A percentile compares a stretch with the other conserved stretches of the same genome.
These are phyloP conservation scores for Sinohyriopsis cumingii DNA, from an alignment of 2,888 invertebrate species.

Conservation along the genomic window DNA sequence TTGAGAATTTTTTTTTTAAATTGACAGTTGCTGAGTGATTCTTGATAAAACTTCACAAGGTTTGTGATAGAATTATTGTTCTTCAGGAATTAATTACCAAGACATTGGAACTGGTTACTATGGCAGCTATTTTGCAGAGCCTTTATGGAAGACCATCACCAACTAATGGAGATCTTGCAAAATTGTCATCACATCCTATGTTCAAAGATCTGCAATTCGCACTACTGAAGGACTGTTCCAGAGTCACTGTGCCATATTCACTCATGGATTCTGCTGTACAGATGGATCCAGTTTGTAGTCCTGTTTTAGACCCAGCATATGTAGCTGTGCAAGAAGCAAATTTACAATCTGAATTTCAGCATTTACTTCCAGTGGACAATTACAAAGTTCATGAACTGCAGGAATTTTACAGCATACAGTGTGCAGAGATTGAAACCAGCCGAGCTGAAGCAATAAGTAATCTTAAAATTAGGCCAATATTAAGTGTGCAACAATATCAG, in stretches of 20 bases:
- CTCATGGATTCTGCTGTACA: slow-evolving; percentile 17
- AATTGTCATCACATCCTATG: slow-evolving; percentile 58
- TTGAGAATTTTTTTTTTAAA: too few species aligned
- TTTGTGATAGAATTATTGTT: too few species aligned
- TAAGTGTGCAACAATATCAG: slow-evolving; percentile 37
- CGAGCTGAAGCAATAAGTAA: slow-evolving; percentile 50
- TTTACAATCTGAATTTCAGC: slow-evolving; percentile 61
- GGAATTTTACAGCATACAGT: slow-evolving; percentile 56
- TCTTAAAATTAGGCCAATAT: slow-evolving; percentile 38
- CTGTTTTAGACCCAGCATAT: slow-evolving; percentile 37
- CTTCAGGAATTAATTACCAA: too few species aligned
- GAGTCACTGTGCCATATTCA: slow-evolving; percentile 21
- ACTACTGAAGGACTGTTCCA: slow-evolving; percentile 42
- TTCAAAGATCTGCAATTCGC: slow-evolving; percentile 59
- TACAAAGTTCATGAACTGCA: slow-evolving; percentile 56
- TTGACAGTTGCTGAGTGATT: too few species aligned
- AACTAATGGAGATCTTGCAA: slow-evolving; percentile 26
- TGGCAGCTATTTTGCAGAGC: neutral
- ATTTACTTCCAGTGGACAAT: slow-evolving; percentile 45
- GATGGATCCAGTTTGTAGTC: slow-evolving; percentile 5
- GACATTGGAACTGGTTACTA: neutral
- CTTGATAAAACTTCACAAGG: too few species aligned
- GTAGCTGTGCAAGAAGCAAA: slow-evolving; percentile 62
- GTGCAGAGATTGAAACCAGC: slow-evolving; percentile 52
- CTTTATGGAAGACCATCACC: too few species aligned